Base-by-base conservation (phyloP, 53 echinoderm and acorn worm genomes). In the Echinarachnius parma region DNA sequence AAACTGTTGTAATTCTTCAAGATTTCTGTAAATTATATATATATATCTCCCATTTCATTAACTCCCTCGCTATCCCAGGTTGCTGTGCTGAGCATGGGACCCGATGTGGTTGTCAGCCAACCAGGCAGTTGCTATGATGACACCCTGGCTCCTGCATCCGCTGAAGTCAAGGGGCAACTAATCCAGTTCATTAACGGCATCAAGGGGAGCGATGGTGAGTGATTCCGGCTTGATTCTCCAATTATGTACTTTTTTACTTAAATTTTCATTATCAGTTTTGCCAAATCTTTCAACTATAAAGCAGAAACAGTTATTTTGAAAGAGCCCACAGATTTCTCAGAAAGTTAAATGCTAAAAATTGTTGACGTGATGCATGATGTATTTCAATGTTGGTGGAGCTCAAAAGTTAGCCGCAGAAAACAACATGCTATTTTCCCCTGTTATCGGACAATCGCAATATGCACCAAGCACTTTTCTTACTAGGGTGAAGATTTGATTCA, bases 111-210 rank as follows among this genome's bases (percentile, higher is more conserved):
- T 29, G 80, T 81, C 52, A 92, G 91, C 60, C 87, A 78, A 31
- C 77, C 63, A 37, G 98, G 88, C 48, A 86, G 79, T 64, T 98
- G 98, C 67, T 98, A 88, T 77, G 85, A 77, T 30, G 79, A 91
- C 82, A 77, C 72, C 26, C 75, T 98, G 65, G 98, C 91, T 64
- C 83, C 91, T 2, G 91, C 91, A 28, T 82, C 91, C 28, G 46
- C 68, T 31, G 85, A 92, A 60, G 88, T 86, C 76, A 91, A 98
- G 66, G 60, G 66, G 55, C 91, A 91, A 59, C 80, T 98, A 50
- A 66, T 80, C 19, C 34, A 66, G n/a, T 98, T 80, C 61, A 84
- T 98, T 69, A 62, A 82, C 57, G 72, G 77, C 45, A 85, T 98
- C 78, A 76, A 76, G 48, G 77, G 31, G 29, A 61, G 46, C 9